Percentiles rank a stretch among this genome's conserved stretches.
Conservation (phyloP, 2,797 vertebrate genomes). For the Etheostoma nigrum region DNA sequence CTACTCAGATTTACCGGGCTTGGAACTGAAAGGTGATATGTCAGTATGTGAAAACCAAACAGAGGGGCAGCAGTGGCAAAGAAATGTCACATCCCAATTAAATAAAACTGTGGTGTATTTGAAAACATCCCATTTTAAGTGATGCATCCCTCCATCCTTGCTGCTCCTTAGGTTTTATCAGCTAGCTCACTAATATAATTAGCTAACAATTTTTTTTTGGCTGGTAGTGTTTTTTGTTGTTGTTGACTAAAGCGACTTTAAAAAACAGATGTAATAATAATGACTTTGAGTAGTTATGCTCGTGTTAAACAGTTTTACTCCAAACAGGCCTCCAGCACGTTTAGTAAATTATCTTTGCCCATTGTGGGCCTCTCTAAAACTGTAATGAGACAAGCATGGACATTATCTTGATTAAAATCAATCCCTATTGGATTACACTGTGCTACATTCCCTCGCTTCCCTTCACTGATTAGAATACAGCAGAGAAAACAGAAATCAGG, state of each 20-base stretch:
- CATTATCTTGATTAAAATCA: conserved; percentile 86
- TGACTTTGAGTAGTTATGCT: conserved; percentile 45
- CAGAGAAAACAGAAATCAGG: conserved; percentile 46
- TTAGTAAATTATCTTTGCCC: conserved; percentile 67
- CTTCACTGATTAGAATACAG: conserved; percentile 61
- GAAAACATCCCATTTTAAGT: neutral
- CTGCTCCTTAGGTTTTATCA: conserved; percentile 2
- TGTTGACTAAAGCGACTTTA: conserved; percentile 31
- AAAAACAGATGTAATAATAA: conserved; percentile 27
- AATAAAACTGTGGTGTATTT: neutral
- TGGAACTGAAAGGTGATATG: neutral
- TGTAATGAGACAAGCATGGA: conserved; percentile 70
- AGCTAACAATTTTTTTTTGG: conserved; percentile 1
- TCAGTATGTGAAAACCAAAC: conserved; percentile 15
- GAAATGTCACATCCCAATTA: neutral
- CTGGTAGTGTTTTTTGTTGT: neutral
- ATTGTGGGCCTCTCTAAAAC: conserved; percentile 63
- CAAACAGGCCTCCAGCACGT: conserved; percentile 54
- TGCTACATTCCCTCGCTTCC: conserved; percentile 48
- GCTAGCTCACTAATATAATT: conserved; percentile 11
- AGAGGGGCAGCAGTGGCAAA: neutral
- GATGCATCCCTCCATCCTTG: neutral
- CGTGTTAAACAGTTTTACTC: conserved; percentile 24
- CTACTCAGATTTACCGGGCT: neutral
- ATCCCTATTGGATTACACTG: conserved; percentile 78